phyloP scores from a whole-genome alignment of 2,888 invertebrate genomes.

The Oligia latruncula region DNA sequence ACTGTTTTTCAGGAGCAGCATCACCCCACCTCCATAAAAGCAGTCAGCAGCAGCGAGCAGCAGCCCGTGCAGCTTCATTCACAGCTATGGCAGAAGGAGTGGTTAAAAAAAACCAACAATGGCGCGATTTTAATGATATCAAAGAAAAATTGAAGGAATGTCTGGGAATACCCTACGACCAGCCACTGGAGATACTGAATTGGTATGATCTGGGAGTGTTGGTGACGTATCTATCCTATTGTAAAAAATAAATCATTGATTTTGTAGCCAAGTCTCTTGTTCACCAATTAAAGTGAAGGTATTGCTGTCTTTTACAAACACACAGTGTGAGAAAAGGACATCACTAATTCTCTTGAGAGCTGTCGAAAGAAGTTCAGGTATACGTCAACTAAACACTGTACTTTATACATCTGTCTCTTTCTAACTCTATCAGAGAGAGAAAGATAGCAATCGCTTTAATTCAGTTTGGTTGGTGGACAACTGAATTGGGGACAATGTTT shows the following conservation, averaged over 20 bases:
- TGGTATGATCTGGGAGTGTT: background rate
- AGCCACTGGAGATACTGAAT: background rate
- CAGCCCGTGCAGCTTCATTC: background rate
- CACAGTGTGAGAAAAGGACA: background rate
- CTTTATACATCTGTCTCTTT: background rate
- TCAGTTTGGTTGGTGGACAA: too few relatives aligned
- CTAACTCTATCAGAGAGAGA: background rate
- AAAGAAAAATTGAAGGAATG: background rate
- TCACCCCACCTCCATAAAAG: background rate
- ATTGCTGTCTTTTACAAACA: background rate
- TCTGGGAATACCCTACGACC: background rate
- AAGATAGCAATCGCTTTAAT: background rate
- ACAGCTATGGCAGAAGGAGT: background rate
- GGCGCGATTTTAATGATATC: background rate
- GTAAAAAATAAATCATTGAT: background rate
- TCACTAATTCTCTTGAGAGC: background rate
- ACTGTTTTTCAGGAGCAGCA: background rate
- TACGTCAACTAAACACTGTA: background rate
- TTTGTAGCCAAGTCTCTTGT: background rate
- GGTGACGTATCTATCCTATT: accelerated
- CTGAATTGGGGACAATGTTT: background rate
- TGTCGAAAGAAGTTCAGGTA: background rate
- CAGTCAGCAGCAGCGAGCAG: background rate
- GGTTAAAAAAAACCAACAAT: background rate
- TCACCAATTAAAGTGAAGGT: background rate